phyloP scores from a whole-genome alignment of 1,140 invertebrate species.

The Tribolium madens region DNA sequence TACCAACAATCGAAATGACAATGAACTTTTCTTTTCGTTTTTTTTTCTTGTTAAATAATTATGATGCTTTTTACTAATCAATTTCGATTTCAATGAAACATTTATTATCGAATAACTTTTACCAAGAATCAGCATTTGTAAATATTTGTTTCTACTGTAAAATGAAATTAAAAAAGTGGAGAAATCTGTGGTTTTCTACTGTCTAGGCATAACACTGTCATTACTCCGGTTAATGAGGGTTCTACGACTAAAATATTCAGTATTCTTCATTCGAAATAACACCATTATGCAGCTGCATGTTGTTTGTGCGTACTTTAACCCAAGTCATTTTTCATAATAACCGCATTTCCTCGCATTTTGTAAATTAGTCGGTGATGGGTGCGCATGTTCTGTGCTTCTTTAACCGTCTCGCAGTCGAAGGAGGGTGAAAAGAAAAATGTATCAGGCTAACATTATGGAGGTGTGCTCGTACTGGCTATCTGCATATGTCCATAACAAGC shows the following conservation, averaged over 20 bases:
- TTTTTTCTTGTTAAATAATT: too few species aligned
- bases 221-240: not conserved
- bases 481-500: constrained; percentile 60
- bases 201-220: not conserved
- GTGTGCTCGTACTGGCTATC: constrained; percentile 50
- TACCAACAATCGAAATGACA: too few species aligned
- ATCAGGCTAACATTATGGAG: constrained; percentile 36
- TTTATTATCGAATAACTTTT: too few species aligned
- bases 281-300: not conserved
- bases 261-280: not conserved
- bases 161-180: not conserved
- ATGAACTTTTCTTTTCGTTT: too few species aligned
- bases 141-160: too few species aligned
- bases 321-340: not conserved
- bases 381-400: not conserved
- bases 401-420: not conserved
- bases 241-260: not conserved
- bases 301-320: not conserved
- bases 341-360: not conserved
- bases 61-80: too few species aligned
- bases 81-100: too few species aligned
- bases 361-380: not conserved
- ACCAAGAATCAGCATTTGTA: too few species aligned
- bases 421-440: constrained; percentile 20
- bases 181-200: not conserved